Conservation (phyloP, 2,888 invertebrate genomes). For the Laothoe populi region DNA sequence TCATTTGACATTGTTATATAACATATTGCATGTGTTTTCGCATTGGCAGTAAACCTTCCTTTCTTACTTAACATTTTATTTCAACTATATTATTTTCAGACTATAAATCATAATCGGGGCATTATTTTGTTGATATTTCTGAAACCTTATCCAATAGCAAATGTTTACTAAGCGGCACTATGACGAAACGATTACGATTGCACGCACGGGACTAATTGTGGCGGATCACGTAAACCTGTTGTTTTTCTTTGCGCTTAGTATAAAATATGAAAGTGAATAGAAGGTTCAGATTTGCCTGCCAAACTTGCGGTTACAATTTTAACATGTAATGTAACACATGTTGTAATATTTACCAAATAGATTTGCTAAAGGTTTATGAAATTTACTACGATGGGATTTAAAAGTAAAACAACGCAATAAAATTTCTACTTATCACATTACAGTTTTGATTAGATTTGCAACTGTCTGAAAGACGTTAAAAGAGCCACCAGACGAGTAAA, state of each 20-base stretch:
- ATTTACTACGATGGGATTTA: neutral
- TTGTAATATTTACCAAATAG: neutral
- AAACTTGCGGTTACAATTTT: neutral
- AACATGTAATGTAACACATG: slow-evolving; percentile 10
- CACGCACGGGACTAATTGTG: slow-evolving; percentile 61
- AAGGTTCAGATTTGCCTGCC: slow-evolving; percentile 12
- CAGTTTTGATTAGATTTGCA: too few relatives aligned
- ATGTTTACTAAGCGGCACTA: slow-evolving; percentile 63
- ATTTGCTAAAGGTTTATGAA: slow-evolving; percentile 11
- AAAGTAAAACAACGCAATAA: neutral
- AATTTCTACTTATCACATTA: neutral
- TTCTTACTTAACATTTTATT: neutral
- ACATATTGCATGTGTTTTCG: too few relatives aligned
- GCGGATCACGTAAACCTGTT: slow-evolving; percentile 55
- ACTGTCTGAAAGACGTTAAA: neutral
- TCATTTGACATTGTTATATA: too few relatives aligned
- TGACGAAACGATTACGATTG: slow-evolving; percentile 71
- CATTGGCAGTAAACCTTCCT: too few relatives aligned
- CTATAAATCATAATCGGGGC: slow-evolving; percentile 14
- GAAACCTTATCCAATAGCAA: slow-evolving; percentile 47
- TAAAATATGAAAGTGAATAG: slow-evolving; percentile 24
- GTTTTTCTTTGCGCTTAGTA: slow-evolving; percentile 25
- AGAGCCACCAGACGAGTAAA: neutral
- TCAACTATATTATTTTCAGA: slow-evolving; percentile 1
- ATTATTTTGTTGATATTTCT: slow-evolving; percentile 20